Evolutionary conservation across 2,888 invertebrate genomes (phyloP).

Genomic region (Drosophila cracens): DNA sequence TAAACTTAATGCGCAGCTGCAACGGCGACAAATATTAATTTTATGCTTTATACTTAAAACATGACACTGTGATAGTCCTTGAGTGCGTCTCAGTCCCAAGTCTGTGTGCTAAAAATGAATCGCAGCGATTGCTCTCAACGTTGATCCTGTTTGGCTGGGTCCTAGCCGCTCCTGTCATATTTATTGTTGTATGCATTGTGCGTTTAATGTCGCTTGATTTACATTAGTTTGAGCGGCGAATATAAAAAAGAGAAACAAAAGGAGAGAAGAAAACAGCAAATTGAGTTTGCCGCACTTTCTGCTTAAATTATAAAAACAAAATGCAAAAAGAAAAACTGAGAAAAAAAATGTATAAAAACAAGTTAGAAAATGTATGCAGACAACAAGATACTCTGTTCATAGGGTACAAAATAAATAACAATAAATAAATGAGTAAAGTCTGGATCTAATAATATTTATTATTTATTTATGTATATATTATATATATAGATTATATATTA

Average conservation of each 20-base stretch:
- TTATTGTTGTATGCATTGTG: constrained; percentile 66
- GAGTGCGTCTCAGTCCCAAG: not conserved
- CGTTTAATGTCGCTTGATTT: constrained; percentile 76
- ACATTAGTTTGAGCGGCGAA: constrained; percentile 63
- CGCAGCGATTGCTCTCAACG: constrained; percentile 15
- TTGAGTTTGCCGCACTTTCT: constrained; percentile 61
- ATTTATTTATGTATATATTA: not conserved
- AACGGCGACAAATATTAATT: constrained; percentile 57
- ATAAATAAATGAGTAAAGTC: not conserved
- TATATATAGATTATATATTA: not conserved
- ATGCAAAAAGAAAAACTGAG: constrained; percentile 6
- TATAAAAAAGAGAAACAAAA: constrained; percentile 16
- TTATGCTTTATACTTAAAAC: constrained; percentile 36
- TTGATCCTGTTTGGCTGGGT: constrained; percentile 38
- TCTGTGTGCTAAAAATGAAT: constrained; percentile 39
- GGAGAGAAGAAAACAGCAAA: constrained; percentile 44
- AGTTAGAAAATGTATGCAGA: not conserved
- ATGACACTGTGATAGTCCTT: constrained; percentile 6
- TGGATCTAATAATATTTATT: too few relatives aligned
- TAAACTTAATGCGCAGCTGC: constrained; percentile 49
- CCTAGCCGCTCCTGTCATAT: constrained; percentile 41
- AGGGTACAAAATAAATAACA: not conserved
- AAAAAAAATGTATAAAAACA: constrained; percentile 1
- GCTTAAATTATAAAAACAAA: constrained; percentile 34
- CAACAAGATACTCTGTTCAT: constrained; percentile 7